Conservation (phyloP, 92 coral and sea anemone species). For the Phenganax marumi region DNA sequence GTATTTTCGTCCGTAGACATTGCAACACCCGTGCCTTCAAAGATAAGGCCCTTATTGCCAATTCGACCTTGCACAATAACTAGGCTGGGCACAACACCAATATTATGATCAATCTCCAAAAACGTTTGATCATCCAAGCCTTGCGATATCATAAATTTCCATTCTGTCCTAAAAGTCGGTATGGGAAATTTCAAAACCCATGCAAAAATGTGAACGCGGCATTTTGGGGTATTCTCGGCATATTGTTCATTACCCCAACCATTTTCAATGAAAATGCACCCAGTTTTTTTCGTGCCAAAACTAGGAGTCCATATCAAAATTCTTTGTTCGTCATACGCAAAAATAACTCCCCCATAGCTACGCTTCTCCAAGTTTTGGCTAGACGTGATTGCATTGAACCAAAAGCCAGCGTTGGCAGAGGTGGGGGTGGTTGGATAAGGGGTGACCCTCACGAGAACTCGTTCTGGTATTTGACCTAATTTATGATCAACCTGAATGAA, state of each 20-base stretch:
- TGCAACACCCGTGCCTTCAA: slow-evolving; percentile 83
- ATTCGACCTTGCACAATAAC: slow-evolving; percentile 74
- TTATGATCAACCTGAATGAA: slow-evolving; percentile 67
- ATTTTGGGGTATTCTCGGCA: slow-evolving; percentile 64
- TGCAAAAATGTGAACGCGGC: slow-evolving; percentile 66
- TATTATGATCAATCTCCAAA: slow-evolving; percentile 54
- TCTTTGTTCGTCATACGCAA: slow-evolving; percentile 76
- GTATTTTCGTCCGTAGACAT: slow-evolving; percentile 72
- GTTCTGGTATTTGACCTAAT: slow-evolving; percentile 78
- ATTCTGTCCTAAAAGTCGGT: slow-evolving; percentile 70
- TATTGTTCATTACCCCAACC: slow-evolving; percentile 74
- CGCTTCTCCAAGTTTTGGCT: slow-evolving; percentile 74
- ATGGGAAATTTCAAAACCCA: slow-evolving; percentile 78
- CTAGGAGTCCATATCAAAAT: slow-evolving; percentile 85
- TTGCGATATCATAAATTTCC: slow-evolving; percentile 65
- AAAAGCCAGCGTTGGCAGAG: slow-evolving; percentile 77
- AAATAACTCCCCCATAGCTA: slow-evolving; percentile 88
- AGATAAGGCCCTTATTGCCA: slow-evolving; percentile 63
- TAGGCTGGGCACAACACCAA: slow-evolving; percentile 62
- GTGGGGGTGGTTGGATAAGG: slow-evolving; percentile 44
- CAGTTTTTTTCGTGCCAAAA: slow-evolving; percentile 57
- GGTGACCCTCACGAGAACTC: slow-evolving; percentile 71
- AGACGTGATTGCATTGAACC: slow-evolving; percentile 79
- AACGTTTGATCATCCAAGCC: slow-evolving; percentile 55
- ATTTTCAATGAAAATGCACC: slow-evolving; percentile 73